These are phyloP conservation scores for Polia nebulosa DNA, from an alignment of 2,888 invertebrate genomes.

Conservation along the genomic window DNA sequence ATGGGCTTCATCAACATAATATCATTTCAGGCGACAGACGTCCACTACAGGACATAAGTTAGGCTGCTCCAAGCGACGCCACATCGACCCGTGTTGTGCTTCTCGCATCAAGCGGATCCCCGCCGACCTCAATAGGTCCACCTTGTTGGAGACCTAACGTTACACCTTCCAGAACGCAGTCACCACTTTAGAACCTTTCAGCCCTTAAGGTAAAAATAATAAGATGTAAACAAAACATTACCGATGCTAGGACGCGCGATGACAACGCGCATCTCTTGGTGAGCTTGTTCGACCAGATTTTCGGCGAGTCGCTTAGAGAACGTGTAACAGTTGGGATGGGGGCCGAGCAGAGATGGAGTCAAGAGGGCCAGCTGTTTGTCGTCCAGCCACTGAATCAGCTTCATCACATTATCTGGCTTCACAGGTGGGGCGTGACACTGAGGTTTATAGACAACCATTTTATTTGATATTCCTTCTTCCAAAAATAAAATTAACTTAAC, in stretches of 20 bases:
- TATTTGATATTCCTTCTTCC: neutral
- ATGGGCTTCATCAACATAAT: neutral
- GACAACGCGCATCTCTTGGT: conserved; percentile 94
- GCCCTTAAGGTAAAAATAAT: too few species aligned
- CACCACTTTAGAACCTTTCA: too few species aligned
- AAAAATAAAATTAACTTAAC: neutral
- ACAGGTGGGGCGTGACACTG: conserved; percentile 93
- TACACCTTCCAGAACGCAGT: too few species aligned
- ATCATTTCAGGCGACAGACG: neutral
- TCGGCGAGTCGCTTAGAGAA: conserved; percentile 98
- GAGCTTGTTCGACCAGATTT: conserved; percentile 94
- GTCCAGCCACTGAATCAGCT: conserved; percentile 93
- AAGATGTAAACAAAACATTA: conserved; percentile 83
- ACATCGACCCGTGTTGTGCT: too few species aligned
- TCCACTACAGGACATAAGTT: neutral
- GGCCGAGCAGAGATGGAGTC: conserved; percentile 93
- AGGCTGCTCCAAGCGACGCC: too few species aligned
- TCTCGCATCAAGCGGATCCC: neutral
- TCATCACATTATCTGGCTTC: conserved; percentile 94
- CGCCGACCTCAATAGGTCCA: neutral
- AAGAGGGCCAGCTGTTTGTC: conserved; percentile 92
- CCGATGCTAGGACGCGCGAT: conserved; percentile 98
- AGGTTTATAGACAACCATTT: conserved; percentile 32
- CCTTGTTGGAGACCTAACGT: too few species aligned
- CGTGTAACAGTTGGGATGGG: conserved; percentile 98